Evolutionary conservation across 2,113 vertebrate species (phyloP).

Genomic region (Laticauda colubrina): DNA sequence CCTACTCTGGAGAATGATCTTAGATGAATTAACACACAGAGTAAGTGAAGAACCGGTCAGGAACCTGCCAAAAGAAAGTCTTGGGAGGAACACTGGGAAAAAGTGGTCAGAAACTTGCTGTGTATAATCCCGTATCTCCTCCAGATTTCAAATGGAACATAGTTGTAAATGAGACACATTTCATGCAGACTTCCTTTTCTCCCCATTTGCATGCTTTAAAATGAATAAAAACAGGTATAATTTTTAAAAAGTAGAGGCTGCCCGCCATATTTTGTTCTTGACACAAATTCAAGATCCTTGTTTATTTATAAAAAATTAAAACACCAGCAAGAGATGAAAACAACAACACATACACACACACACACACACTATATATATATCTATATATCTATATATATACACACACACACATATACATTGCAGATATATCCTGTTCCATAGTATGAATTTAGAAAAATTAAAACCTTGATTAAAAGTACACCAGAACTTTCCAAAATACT

Average conservation of each 20-base stretch:
- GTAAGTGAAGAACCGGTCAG: background rate
- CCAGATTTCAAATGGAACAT: background rate
- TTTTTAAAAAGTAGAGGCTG: background rate
- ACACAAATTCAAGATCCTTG: background rate
- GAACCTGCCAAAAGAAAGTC: background rate
- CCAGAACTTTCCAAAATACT: slow-evolving; percentile 19
- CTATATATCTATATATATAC: background rate
- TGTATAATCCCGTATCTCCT: background rate
- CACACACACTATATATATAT: too few relatives aligned
- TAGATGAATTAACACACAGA: background rate
- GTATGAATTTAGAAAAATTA: background rate
- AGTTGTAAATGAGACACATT: background rate
- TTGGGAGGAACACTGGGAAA: background rate
- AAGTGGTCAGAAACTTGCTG: background rate
- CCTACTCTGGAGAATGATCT: background rate
- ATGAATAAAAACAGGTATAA: background rate
- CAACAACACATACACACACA: background rate
- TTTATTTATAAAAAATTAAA: background rate
- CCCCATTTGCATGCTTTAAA: background rate
- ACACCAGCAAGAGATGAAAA: background rate
- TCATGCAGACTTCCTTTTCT: background rate
- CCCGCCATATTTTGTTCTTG: background rate
- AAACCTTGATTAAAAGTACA: slow-evolving; percentile 16
- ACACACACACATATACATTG: background rate
- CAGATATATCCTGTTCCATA: background rate